Conservation (phyloP, 2,113 vertebrate genomes). For the Dinomys branickii region DNA sequence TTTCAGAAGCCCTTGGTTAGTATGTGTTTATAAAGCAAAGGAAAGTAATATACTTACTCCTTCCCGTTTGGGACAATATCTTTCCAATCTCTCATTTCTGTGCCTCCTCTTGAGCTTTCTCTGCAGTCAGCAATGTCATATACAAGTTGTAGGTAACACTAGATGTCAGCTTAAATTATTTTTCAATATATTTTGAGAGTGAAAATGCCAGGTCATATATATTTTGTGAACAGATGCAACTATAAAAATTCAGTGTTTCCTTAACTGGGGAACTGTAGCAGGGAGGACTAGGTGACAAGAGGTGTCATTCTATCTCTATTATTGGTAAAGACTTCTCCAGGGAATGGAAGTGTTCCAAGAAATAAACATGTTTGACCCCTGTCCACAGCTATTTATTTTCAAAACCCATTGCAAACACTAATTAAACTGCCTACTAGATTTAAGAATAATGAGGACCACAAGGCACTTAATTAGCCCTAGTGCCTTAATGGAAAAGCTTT, state of each 20-base stretch:
- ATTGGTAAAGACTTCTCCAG: background rate
- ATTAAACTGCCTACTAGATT: constrained; percentile 48
- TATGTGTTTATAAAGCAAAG: constrained; percentile 77
- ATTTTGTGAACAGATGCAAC: constrained; percentile 74
- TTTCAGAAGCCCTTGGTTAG: constrained; percentile 76
- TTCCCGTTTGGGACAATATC: constrained; percentile 66
- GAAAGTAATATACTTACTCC: constrained; percentile 73
- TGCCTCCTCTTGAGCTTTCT: constrained; percentile 64
- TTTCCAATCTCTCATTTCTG: constrained; percentile 83
- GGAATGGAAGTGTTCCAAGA: background rate
- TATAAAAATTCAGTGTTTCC: constrained; percentile 79
- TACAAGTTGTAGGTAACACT: constrained; percentile 80
- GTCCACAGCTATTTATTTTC: constrained; percentile 40
- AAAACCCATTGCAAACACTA: constrained; percentile 30
- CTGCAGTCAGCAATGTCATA: constrained; percentile 76
- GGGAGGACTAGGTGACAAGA: background rate
- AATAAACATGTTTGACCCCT: constrained; percentile 33
- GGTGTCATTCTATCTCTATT: constrained; percentile 18
- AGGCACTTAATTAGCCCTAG: background rate
- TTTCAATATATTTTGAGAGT: constrained; percentile 82
- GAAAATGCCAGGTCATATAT: constrained; percentile 78
- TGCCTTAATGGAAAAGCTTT: background rate
- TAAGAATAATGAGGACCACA: constrained; percentile 3
- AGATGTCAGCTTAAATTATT: constrained; percentile 85
- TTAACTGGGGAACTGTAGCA: constrained; percentile 55